phyloP scores from a whole-genome alignment of 2,888 invertebrate species.

The Anoncus sp. region DNA sequence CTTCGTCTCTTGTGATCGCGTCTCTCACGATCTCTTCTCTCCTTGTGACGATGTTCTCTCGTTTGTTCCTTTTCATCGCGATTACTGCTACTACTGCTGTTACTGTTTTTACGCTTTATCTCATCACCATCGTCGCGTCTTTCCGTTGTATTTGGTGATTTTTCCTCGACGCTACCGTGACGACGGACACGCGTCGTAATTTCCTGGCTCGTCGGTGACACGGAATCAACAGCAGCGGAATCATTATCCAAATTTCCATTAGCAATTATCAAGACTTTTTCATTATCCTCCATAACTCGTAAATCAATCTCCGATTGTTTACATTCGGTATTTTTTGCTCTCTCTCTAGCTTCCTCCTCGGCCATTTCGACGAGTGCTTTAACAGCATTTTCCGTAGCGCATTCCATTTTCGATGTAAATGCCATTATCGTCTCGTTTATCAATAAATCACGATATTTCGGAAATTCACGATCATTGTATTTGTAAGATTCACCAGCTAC shows the following conservation, averaged over 20 bases:
- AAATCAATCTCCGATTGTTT: conserved; percentile 8
- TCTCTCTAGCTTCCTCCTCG: conserved; percentile 80
- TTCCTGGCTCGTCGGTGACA: too few relatives aligned
- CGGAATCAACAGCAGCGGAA: too few relatives aligned
- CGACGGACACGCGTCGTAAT: conserved; percentile 35
- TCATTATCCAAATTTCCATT: conserved; percentile 9
- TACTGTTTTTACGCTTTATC: conserved; percentile 37
- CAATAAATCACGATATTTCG: conserved; percentile 74
- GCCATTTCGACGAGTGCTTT: conserved; percentile 82
- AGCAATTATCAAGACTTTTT: conserved; percentile 16
- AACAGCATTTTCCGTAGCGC: conserved; percentile 81
- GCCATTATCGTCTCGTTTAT: conserved; percentile 76
- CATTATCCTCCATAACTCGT: conserved; percentile 56
- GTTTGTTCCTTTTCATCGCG: conserved; percentile 68
- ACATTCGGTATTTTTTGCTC: conserved; percentile 64
- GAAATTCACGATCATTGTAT: conserved; percentile 49
- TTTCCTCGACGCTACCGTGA: conserved; percentile 71
- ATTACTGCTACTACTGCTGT: conserved; percentile 52
- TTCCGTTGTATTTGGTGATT: conserved; percentile 63
- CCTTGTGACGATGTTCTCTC: conserved; percentile 71
- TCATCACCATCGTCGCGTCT: conserved; percentile 2
- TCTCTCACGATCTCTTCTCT: conserved; percentile 70
- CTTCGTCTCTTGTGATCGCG: conserved; percentile 70
- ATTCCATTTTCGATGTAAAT: conserved; percentile 79
- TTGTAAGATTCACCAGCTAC: too few relatives aligned